These are phyloP conservation scores for Oncorhynchus clarkii DNA, from an alignment of 2,113 vertebrate genomes.

Conservation along the genomic window DNA sequence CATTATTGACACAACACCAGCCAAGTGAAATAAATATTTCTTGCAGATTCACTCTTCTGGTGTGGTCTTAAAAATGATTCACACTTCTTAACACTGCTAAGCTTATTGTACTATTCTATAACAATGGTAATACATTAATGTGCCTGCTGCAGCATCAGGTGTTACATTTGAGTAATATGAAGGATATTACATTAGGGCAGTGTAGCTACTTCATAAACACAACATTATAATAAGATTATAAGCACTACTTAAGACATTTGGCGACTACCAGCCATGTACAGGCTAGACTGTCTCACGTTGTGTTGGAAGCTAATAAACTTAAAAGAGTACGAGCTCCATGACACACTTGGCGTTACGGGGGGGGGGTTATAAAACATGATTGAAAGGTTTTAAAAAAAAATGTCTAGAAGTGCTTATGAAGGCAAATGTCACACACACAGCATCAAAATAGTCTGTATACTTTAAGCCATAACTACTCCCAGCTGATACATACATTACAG, in stretches of 20 bases:
- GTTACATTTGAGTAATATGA: background rate
- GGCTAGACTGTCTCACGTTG: background rate
- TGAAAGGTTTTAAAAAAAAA: too few relatives aligned
- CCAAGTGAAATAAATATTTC: background rate
- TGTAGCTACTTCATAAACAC: background rate
- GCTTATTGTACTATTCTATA: background rate
- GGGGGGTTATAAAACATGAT: background rate
- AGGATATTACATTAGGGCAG: conserved; percentile 1
- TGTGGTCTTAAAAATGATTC: background rate
- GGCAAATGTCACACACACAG: conserved; percentile 2
- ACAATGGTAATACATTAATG: background rate
- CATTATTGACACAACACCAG: background rate
- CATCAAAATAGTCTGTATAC: background rate
- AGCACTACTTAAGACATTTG: background rate
- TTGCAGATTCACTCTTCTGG: background rate
- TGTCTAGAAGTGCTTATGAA: background rate
- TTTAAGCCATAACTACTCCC: background rate
- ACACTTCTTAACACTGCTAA: background rate
- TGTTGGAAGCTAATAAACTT: background rate
- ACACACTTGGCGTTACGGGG: background rate
- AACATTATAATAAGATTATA: background rate
- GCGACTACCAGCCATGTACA: background rate
- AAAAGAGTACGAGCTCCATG: background rate
- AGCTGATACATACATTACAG: background rate
- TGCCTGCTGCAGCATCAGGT: background rate